phyloP scores from a whole-genome alignment of 2,888 invertebrate genomes.

The Frankliniella fusca region DNA sequence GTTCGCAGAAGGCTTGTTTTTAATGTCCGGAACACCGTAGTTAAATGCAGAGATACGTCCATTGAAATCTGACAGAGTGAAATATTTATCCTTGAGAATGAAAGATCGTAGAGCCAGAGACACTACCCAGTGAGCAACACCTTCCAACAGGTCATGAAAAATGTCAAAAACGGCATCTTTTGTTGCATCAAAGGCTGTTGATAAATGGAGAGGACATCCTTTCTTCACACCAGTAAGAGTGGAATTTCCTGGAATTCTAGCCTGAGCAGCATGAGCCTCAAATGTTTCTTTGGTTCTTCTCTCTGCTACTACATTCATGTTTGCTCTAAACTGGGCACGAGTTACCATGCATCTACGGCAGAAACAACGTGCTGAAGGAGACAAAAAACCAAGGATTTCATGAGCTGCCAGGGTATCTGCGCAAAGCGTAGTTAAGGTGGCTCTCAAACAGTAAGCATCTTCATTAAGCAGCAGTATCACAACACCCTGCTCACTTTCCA shows the following conservation, averaged over 20 bases:
- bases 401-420: not conserved
- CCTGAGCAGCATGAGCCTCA: not conserved
- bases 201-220: not conserved
- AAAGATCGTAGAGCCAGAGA: not conserved
- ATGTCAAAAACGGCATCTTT: not conserved
- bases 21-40: not conserved
- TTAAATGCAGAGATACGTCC: not conserved
- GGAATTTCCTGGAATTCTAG: not conserved
- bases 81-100: not conserved
- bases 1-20: not conserved
- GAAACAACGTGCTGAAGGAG: not conserved
- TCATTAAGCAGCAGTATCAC: not conserved
- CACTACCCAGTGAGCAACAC: not conserved
- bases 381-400: not conserved
- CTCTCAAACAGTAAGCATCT: not conserved
- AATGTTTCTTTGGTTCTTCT: not conserved
- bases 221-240: not conserved
- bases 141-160: not conserved
- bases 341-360: not conserved
- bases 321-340: not conserved
- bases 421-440: not conserved
- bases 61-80: not conserved
- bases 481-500: not conserved
- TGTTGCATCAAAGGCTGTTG: not conserved
- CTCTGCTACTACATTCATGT: not conserved